Evolutionary conservation across 1,140 invertebrate genomes (phyloP).

Genomic region (Lamellibrachia luymesi): DNA sequence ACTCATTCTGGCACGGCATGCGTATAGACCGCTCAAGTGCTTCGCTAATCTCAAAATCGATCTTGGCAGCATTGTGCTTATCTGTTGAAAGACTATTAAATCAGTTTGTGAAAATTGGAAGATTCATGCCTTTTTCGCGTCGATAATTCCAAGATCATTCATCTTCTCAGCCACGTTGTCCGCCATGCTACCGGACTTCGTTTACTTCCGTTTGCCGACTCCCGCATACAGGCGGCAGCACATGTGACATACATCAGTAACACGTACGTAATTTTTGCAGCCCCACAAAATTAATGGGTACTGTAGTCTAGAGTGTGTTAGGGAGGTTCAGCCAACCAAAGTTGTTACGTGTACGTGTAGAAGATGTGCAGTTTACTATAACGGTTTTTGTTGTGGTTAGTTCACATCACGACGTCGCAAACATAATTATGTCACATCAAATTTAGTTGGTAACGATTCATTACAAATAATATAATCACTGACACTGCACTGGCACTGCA

Average conservation of each 20-base stretch:
- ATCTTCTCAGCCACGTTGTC: conserved; percentile 49
- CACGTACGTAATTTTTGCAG: neutral
- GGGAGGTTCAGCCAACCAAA: too few relatives aligned
- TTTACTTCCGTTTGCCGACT: conserved; percentile 2
- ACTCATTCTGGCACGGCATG: conserved; percentile 32
- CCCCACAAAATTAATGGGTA: too few relatives aligned
- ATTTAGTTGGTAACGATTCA: too few relatives aligned
- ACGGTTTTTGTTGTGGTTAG: too few relatives aligned
- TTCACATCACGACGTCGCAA: too few relatives aligned
- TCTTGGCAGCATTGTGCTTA: conserved; percentile 44
- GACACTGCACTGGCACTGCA: too few relatives aligned
- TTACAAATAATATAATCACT: too few relatives aligned
- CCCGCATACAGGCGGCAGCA: neutral
- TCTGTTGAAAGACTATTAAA: conserved; percentile 28
- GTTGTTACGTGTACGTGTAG: too few relatives aligned
- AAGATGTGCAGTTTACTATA: too few relatives aligned
- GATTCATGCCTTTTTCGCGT: conserved; percentile 46
- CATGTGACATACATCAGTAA: neutral
- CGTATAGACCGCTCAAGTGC: conserved; percentile 40
- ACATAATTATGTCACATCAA: too few relatives aligned
- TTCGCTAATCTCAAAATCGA: conserved; percentile 42
- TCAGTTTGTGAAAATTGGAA: conserved; percentile 16
- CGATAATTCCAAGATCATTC: conserved; percentile 43
- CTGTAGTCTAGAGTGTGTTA: too few relatives aligned
- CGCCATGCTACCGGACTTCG: conserved; percentile 41